Evolutionary conservation across 1,140 invertebrate genomes (phyloP).

Genomic region (Aphis gossypii): DNA sequence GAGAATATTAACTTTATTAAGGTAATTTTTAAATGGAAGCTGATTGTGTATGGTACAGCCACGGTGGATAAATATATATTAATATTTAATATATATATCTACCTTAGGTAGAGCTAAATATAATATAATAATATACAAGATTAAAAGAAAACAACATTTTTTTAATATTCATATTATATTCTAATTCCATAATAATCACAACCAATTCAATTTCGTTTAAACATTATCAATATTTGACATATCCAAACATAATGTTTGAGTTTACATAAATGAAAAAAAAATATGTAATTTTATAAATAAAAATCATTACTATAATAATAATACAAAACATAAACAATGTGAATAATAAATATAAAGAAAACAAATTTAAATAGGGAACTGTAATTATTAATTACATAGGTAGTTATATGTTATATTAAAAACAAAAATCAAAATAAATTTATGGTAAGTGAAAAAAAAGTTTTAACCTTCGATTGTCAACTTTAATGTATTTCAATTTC

Average conservation of each 20-base stretch:
- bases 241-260: conserved; percentile 6
- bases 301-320: not conserved
- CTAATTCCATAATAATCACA: conserved; percentile 30
- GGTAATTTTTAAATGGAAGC: not conserved
- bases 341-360: conserved; percentile 7
- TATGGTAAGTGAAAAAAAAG: not conserved
- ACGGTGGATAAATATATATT: too few relatives aligned
- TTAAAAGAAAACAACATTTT: not conserved
- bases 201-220: conserved; percentile 18
- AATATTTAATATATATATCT: too few relatives aligned
- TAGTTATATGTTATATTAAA: not conserved
- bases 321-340: conserved; percentile 32
- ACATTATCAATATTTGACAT: not conserved
- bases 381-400: not conserved
- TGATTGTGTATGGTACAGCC: too few relatives aligned
- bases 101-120: too few relatives aligned
- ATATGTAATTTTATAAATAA: not conserved
- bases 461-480: conserved; percentile 18
- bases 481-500: not conserved
- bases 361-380: not conserved
- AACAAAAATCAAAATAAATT: not conserved
- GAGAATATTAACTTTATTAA: not conserved
- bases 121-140: not conserved
- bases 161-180: conserved; percentile 32
- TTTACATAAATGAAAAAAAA: not conserved